Evolutionary conservation across 2,888 invertebrate genomes (phyloP).

Genomic region (Dichetophora obliterata): DNA sequence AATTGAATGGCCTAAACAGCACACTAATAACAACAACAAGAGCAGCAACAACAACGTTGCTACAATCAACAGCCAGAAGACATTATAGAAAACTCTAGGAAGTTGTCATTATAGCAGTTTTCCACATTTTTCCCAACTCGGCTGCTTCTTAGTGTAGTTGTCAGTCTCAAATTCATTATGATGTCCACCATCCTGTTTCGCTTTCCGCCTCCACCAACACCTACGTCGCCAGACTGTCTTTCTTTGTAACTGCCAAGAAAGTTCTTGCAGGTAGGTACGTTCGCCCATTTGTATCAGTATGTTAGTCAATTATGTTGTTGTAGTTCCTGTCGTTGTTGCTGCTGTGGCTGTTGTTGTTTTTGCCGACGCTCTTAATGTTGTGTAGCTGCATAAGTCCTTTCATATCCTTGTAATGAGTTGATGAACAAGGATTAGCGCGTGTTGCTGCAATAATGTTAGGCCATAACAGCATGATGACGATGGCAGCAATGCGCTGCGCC

Average conservation of each 20-base stretch:
- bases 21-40: neutral
- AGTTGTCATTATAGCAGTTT: slow-evolving; percentile 16
- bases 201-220: neutral
- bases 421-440: slow-evolving; percentile 54
- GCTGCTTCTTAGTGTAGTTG: neutral
- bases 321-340: neutral
- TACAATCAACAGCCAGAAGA: neutral
- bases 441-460: slow-evolving; percentile 35
- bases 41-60: neutral
- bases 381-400: slow-evolving; percentile 49
- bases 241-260: neutral
- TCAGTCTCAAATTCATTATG: neutral
- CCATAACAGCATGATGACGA: neutral
- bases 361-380: slow-evolving; percentile 22
- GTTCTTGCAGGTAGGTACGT: neutral
- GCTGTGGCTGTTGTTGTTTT: slow-evolving; percentile 10
- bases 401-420: slow-evolving; percentile 54
- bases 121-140: neutral
- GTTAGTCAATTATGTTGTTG: neutral
- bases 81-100: neutral
- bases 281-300: neutral
- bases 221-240: neutral
- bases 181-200: neutral
- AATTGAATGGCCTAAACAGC: slow-evolving; percentile 11
- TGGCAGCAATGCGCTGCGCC: neutral